phyloP scores from a whole-genome alignment of 1,140 invertebrate species.

The Zaprionus ornatus region DNA sequence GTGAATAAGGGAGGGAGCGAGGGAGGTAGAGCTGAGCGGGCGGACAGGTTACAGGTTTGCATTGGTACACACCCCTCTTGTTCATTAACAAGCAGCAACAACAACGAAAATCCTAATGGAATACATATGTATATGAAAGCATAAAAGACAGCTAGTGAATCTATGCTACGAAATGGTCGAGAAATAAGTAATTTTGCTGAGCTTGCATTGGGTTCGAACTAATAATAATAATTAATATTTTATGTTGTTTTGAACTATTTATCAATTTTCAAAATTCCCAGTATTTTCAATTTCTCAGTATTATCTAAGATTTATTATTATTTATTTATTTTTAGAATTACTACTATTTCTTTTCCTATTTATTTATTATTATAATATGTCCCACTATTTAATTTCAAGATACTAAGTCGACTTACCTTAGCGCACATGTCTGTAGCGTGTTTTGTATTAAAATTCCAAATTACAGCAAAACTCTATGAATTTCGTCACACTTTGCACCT shows the following conservation, averaged over 20 bases:
- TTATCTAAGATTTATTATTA: not conserved
- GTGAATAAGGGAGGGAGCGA: not conserved
- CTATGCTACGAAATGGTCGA: not conserved
- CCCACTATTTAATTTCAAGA: not conserved
- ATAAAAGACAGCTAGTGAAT: not conserved
- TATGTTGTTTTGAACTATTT: not conserved
- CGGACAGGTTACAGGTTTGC: conserved; percentile 43
- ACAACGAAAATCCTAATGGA: conserved; percentile 8
- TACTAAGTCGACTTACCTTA: conserved; percentile 22
- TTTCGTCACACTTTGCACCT: conserved; percentile 25
- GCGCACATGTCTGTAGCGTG: conserved; percentile 39
- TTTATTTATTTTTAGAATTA: not conserved
- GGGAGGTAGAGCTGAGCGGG: not conserved
- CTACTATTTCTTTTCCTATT: no score
- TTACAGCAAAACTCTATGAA: not conserved
- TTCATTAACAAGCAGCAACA: not conserved
- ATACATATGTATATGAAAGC: not conserved
- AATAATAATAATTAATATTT: not conserved
- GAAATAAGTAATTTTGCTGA: no score
- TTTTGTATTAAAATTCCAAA: conserved; percentile 25
- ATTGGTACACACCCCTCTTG: conserved; percentile 49
- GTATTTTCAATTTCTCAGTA: conserved; percentile 1
- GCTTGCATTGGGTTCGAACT: not conserved
- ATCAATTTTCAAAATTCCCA: not conserved
- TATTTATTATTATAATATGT: no score